phyloP scores from a whole-genome alignment of 1,140 invertebrate species.

The Daktulosphaira vitifoliae region DNA sequence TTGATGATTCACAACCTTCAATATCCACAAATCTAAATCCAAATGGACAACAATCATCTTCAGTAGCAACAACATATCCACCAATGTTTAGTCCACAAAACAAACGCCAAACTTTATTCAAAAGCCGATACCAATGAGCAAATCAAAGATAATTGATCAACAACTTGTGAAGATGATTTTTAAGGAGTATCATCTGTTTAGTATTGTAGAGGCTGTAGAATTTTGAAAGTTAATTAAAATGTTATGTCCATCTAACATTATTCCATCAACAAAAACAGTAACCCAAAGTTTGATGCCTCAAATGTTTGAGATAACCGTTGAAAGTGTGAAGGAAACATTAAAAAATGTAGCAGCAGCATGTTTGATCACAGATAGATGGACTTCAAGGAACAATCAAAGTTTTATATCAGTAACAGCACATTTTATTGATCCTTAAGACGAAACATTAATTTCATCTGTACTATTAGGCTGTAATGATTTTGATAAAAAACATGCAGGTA shows the following conservation, averaged over 20 bases:
- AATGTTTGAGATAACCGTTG: slow-evolving; percentile 31
- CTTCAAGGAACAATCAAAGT: slow-evolving; percentile 34
- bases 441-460: slow-evolving; percentile 15
- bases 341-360: slow-evolving; percentile 34
- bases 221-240: slow-evolving; percentile 36
- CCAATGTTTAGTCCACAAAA: too few relatives aligned
- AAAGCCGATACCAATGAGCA: background rate
- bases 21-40: background rate
- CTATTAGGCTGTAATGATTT: slow-evolving; percentile 35
- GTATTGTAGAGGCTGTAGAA: slow-evolving; percentile 38
- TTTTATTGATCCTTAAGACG: slow-evolving; percentile 36
- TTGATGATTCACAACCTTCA: too few relatives aligned
- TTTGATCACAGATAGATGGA: slow-evolving; percentile 38
- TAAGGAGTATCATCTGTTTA: slow-evolving; percentile 37
- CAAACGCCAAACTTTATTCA: too few relatives aligned
- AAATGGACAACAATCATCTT: background rate
- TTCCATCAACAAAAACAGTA: slow-evolving; percentile 38
- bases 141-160: background rate
- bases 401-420: slow-evolving; percentile 37
- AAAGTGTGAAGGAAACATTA: slow-evolving; percentile 33
- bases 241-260: slow-evolving; percentile 36
- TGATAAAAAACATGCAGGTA: slow-evolving; percentile 28
- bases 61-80: too few relatives aligned
- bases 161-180: slow-evolving; percentile 2
- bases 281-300: slow-evolving; percentile 35